Evolutionary conservation across 2,888 invertebrate genomes (phyloP).

Genomic region (Agrochola macilenta): DNA sequence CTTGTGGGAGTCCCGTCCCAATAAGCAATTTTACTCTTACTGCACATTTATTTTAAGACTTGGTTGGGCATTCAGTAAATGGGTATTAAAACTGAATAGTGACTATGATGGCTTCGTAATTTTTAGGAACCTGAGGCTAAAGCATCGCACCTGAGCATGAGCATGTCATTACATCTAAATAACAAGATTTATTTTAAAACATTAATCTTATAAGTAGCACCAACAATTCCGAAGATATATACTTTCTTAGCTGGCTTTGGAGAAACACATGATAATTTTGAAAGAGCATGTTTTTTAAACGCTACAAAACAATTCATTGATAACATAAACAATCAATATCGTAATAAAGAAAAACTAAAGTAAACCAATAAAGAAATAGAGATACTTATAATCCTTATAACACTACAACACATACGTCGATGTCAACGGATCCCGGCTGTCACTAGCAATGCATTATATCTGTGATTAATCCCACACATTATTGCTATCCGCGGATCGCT

Average conservation of each 20-base stretch:
- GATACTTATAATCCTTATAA: background rate
- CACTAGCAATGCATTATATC: conserved; percentile 54
- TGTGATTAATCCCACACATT: conserved; percentile 55
- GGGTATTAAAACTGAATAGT: background rate
- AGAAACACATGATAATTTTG: background rate
- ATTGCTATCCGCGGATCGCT: conserved; percentile 46
- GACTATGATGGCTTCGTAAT: background rate
- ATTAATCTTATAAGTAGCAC: background rate
- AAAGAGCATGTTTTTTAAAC: background rate
- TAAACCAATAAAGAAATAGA: background rate
- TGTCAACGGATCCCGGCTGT: conserved; percentile 38
- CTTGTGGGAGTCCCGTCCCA: too few relatives aligned
- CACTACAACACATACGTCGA: background rate
- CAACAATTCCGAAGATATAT: background rate
- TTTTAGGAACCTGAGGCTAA: background rate
- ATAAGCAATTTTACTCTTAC: too few relatives aligned
- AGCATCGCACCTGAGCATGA: too few relatives aligned
- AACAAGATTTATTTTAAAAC: background rate
- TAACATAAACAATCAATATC: background rate
- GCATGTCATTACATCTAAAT: too few relatives aligned
- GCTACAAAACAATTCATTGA: background rate
- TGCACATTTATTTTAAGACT: background rate
- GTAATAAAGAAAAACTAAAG: too few relatives aligned
- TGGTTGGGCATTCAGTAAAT: background rate
- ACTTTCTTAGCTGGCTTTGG: background rate